Conservation (phyloP, 37 sponge, comb jelly and placozoan genomes). For the Haliclona indistincta region DNA sequence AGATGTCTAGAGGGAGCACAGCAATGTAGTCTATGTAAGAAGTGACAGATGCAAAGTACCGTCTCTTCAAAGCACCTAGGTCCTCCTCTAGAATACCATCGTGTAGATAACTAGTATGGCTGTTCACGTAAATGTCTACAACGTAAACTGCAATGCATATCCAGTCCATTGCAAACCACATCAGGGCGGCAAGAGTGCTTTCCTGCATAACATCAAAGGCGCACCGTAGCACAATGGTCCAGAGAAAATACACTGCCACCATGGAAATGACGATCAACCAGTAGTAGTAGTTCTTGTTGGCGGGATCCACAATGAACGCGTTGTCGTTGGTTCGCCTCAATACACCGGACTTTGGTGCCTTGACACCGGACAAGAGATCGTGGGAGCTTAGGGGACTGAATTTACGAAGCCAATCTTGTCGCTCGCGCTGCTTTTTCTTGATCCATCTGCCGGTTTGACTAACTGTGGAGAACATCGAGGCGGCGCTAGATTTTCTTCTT, state of each 20-base stretch:
- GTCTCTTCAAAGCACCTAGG: not conserved
- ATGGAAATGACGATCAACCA: constrained; percentile 20
- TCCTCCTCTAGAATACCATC: constrained; percentile 54
- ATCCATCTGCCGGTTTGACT: not conserved
- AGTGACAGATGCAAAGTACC: constrained; percentile 3
- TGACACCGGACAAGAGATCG: not conserved
- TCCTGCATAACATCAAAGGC: constrained; percentile 8
- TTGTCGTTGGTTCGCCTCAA: too few relatives aligned
- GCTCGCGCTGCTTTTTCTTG: not conserved
- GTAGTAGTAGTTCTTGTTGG: constrained; percentile 8
- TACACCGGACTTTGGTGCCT: not conserved
- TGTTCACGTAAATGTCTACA: constrained; percentile 27
- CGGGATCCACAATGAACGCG: constrained; percentile 17
- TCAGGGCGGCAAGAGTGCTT: not conserved
- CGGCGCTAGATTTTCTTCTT: too few relatives aligned
- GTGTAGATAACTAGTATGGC: constrained; percentile 44
- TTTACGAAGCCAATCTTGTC: constrained; percentile 30
- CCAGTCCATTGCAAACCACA: constrained; percentile 39
- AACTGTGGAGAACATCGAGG: too few relatives aligned
- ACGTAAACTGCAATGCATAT: constrained; percentile 22
- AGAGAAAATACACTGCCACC: constrained; percentile 32
- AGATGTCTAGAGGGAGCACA: constrained; percentile 36
- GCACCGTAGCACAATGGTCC: constrained; percentile 13
- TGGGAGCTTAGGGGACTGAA: constrained; percentile 30
- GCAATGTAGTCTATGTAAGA: constrained; percentile 37